Percentiles rank a stretch among this genome's conserved stretches.
These are phyloP conservation scores for Tolypeutes matacus DNA, from an alignment of 2,797 vertebrate genomes.

Conservation along the genomic window DNA sequence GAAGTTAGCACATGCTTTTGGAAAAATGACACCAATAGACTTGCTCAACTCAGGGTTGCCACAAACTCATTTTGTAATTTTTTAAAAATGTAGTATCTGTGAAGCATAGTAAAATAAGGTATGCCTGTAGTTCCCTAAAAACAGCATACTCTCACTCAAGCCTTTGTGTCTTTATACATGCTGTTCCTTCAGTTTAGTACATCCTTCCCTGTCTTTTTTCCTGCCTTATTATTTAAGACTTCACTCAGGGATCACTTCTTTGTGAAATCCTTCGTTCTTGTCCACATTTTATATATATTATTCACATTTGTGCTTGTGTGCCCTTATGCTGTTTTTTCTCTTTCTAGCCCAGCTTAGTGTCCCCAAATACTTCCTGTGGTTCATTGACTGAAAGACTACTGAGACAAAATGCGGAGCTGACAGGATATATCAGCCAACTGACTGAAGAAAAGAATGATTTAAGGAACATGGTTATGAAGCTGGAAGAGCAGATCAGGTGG, in stretches of 20 bases:
- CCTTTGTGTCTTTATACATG: neutral
- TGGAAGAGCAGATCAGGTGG: constrained; percentile 94
- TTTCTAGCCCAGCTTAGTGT: constrained; percentile 86
- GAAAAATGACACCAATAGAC: too few relatives aligned
- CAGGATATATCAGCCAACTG: constrained; percentile 95
- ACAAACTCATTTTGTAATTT: too few relatives aligned
- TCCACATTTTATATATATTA: neutral
- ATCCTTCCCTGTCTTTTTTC: neutral
- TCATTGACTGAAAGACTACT: constrained; percentile 94
- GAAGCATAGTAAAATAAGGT: too few relatives aligned
- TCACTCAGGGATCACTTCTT: neutral
- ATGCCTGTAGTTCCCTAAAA: neutral
- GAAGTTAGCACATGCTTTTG: too few relatives aligned
- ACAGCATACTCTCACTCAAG: neutral
- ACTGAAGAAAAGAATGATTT: constrained; percentile 98
- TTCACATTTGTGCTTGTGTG: neutral
- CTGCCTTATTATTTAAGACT: neutral
- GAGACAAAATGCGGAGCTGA: constrained; percentile 96
- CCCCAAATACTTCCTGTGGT: constrained; percentile 88
- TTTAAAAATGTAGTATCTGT: too few relatives aligned
- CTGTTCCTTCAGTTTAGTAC: neutral
- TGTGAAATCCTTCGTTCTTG: neutral
- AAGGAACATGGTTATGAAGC: constrained; percentile 92
- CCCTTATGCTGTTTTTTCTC: constrained; percentile 57
- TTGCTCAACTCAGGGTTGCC: too few relatives aligned